Conservation (phyloP, 2,888 invertebrate genomes). For the Dolomedes plantarius region DNA sequence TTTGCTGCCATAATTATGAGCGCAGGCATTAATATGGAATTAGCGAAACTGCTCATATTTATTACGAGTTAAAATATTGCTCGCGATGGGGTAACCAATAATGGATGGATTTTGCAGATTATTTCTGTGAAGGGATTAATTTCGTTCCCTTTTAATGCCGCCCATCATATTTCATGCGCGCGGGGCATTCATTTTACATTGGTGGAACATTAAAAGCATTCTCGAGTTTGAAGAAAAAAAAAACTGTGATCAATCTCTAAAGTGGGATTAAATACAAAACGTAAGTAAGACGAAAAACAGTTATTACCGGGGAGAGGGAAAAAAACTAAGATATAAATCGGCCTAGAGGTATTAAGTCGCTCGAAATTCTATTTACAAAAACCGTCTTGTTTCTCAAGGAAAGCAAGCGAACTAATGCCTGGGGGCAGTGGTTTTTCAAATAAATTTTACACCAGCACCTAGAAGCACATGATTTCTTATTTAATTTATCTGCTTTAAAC, state of each 20-base stretch:
- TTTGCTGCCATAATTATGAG: constrained; percentile 60
- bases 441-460: too few species aligned
- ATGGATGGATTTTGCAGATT: constrained; percentile 42
- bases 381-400: too few species aligned
- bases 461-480: too few species aligned
- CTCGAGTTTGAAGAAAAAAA: background rate
- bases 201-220: constrained; percentile 25
- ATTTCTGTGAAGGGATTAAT: constrained; percentile 60
- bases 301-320: background rate
- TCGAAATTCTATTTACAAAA: constrained; percentile 11
- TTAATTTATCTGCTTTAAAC: too few species aligned
- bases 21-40: constrained; percentile 56
- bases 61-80: constrained; percentile 61
- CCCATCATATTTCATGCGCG: constrained; percentile 36
- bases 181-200: constrained; percentile 25
- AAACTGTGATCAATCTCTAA: constrained; percentile 35
- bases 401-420: too few species aligned
- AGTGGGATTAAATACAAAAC: constrained; percentile 16
- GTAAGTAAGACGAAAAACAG: background rate
- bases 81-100: constrained; percentile 3
- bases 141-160: constrained; percentile 40
- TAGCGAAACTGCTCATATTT: constrained; percentile 59
- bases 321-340: background rate
- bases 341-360: background rate
- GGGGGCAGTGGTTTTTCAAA: too few species aligned